Evolutionary conservation across 2,888 invertebrate species (phyloP).

Genomic region (Pomacea canaliculata): DNA sequence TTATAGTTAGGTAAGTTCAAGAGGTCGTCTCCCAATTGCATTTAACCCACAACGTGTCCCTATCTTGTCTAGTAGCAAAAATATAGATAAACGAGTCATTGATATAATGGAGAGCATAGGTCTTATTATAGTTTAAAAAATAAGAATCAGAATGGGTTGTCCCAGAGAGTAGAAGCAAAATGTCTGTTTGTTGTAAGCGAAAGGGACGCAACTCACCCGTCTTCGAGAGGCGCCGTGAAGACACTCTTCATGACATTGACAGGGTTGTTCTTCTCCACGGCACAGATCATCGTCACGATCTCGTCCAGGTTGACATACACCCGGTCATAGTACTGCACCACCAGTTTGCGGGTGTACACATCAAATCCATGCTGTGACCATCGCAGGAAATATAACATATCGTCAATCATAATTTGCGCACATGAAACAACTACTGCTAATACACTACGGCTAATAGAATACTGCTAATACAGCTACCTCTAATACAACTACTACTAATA

Average conservation of each 20-base stretch:
- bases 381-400: no score
- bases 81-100: no score
- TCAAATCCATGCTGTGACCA: constrained; percentile 20
- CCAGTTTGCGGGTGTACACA: constrained; percentile 24
- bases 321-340: constrained; percentile 23
- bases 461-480: neutral
- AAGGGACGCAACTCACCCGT: constrained; percentile 6
- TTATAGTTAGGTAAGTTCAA: no score
- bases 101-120: neutral
- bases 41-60: no score
- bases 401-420: neutral
- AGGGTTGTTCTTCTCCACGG: constrained; percentile 25
- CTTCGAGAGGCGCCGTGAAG: constrained; percentile 19
- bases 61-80: no score
- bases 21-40: no score
- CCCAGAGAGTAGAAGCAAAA: no score
- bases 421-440: neutral
- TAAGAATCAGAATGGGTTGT: neutral
- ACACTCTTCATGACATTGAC: constrained; percentile 26
- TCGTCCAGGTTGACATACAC: constrained; percentile 27
- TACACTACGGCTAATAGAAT: neutral
- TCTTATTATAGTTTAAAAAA: neutral
- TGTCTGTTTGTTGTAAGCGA: no score
- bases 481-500: neutral
- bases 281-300: constrained; percentile 24